Conservation (phyloP, 2,113 vertebrate species). For the cat (Felis catus) region F.catus_Fca126_mat1.0 CM031427.1:36524501-36525000, state of each 20-base stretch:
- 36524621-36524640: too few relatives aligned
- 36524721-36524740: not conserved
- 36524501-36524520: too few relatives aligned
- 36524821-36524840: not conserved
- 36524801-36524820: not conserved
- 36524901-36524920: not conserved
- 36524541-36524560: too few relatives aligned
- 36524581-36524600: too few relatives aligned
- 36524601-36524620: too few relatives aligned
- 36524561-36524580: too few relatives aligned
- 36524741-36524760: not conserved
- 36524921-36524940: not conserved
- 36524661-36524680: too few relatives aligned
- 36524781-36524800: not conserved
- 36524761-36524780: not conserved
- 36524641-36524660: too few relatives aligned
- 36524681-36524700: too few relatives aligned
- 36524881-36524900: not conserved
- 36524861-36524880: not conserved
- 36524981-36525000: conserved; percentile 3
- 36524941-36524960: not conserved
- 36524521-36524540: too few relatives aligned
- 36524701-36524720: not conserved
- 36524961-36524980: conserved; percentile 42
- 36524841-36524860: not conserved